Base-by-base conservation (phyloP, 2,888 invertebrate species). In the Lepidocyrtinus sp. region DNA sequence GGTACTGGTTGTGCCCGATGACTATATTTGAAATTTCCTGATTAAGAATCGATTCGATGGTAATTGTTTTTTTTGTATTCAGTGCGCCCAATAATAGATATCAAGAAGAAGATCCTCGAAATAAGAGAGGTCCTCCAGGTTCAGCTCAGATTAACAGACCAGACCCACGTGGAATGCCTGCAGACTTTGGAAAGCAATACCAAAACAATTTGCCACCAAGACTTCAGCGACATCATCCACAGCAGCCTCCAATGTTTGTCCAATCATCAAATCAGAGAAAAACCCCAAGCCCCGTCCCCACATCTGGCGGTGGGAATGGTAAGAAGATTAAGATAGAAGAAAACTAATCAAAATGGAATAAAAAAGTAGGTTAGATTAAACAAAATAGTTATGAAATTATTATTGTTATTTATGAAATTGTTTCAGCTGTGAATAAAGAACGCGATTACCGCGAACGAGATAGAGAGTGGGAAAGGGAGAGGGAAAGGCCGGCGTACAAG, bases 241-340 rank as follows among this genome's bases (percentile, higher is more conserved):
- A 85, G 59, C 74, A 75, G 15, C 64, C 25, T 63, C 77, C 71
- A 15, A 78, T 59, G 17, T 74, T 78, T 45, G 12, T 69, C 67
- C 77, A 77, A 46, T 64, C 78, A 17, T 17, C 72, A 65, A 83
- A 75, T 72, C 84, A 84, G 71, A 65, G 85, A 22, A 84, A 85
- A 68, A 85, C 85, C 3, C 84, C 86, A n/a, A 85, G 86, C 74
- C 86, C 85, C 12, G 83, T 76, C 1, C 74, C 84, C 25, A 65
- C 76, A 19, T 65, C 78, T 21, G 70, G 75, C 25, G 69, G 71
- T 79, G 62, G 69, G 1, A 70, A 65, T 63, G 70, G 80, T 80
- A 67, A 67, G 78, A 15, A n/a, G 1, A 19, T 45, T 21, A 21
- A 67, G 17, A 26, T 45, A 50, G 15, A 7, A 36, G 21, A 9